Conservation (phyloP, 1,140 invertebrate genomes). For the Thrips palmi region DNA sequence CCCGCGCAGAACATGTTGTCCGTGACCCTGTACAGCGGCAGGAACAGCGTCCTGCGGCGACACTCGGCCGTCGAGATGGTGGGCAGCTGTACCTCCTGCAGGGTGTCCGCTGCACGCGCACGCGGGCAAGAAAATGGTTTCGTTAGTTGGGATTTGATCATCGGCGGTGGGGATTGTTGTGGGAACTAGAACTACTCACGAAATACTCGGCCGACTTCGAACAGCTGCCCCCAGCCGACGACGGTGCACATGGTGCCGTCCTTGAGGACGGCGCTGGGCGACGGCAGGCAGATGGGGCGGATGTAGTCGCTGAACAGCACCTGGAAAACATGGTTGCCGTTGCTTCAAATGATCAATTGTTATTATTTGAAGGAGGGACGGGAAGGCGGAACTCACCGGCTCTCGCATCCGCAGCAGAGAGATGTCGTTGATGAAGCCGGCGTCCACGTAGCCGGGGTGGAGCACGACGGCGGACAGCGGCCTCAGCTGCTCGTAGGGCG, state of each 20-base stretch:
- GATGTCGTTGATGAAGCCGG: slow-evolving; percentile 65
- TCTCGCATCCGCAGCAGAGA: slow-evolving; percentile 43
- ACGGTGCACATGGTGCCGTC: slow-evolving; percentile 53
- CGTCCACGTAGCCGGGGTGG: slow-evolving; percentile 56
- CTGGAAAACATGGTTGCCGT: too few species aligned
- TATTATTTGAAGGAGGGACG: too few species aligned
- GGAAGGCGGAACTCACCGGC: too few species aligned
- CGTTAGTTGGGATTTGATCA: slow-evolving; percentile 1
- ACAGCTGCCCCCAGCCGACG: slow-evolving; percentile 66
- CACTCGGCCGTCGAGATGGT: slow-evolving; percentile 67
- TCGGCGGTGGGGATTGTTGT: not conserved
- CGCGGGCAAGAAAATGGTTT: not conserved
- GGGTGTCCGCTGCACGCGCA: slow-evolving; percentile 44
- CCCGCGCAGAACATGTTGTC: slow-evolving; percentile 84
- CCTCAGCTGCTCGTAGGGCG: slow-evolving; percentile 50
- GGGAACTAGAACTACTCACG: slow-evolving; percentile 35
- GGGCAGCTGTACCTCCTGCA: slow-evolving; percentile 72
- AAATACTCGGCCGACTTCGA: slow-evolving; percentile 59
- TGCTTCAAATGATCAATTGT: too few species aligned
- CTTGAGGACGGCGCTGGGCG: slow-evolving; percentile 28
- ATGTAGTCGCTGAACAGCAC: slow-evolving; percentile 55
- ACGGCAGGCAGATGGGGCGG: slow-evolving; percentile 49
- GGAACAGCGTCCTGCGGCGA: slow-evolving; percentile 52
- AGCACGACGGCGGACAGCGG: slow-evolving; percentile 40
- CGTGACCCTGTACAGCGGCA: slow-evolving; percentile 61